Evolutionary conservation across 2,113 vertebrate species (phyloP).

Genomic region (Phyllopteryx taeniolatus): DNA sequence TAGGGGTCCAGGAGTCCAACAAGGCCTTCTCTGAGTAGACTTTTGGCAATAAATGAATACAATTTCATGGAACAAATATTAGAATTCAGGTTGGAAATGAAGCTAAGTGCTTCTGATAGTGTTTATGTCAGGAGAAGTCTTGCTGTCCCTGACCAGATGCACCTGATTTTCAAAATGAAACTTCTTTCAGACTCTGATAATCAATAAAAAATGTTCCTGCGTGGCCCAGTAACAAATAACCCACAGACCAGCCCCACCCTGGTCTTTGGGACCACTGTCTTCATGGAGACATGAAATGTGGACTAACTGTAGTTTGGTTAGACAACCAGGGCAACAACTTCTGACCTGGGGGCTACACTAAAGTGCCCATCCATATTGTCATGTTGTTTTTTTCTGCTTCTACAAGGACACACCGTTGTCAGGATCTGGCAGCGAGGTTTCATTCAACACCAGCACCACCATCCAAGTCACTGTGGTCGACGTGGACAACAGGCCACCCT

Average conservation of each 20-base stretch:
- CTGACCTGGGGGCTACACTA: neutral
- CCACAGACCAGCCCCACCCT: neutral
- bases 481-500: conserved; percentile 72
- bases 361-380: neutral
- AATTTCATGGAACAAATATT: neutral
- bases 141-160: too few relatives aligned
- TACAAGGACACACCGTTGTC: conserved; percentile 62
- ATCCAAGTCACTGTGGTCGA: conserved; percentile 62
- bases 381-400: neutral
- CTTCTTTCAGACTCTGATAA: neutral
- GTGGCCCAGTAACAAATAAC: neutral
- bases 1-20: neutral
- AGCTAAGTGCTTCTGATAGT: too few relatives aligned
- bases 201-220: neutral
- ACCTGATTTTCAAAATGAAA: too few relatives aligned
- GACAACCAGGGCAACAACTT: neutral
- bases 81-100: neutral
- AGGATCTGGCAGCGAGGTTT: fast-evolving
- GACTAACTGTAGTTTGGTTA: neutral
- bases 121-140: too few relatives aligned
- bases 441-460: conserved; percentile 46
- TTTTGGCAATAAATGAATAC: neutral
- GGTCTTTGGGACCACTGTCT: neutral
- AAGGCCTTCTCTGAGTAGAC: too few relatives aligned
- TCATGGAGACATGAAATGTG: neutral